These are phyloP conservation scores for Brachynemurus nebulosus DNA, from an alignment of 2,888 invertebrate species.

Conservation along the genomic window DNA sequence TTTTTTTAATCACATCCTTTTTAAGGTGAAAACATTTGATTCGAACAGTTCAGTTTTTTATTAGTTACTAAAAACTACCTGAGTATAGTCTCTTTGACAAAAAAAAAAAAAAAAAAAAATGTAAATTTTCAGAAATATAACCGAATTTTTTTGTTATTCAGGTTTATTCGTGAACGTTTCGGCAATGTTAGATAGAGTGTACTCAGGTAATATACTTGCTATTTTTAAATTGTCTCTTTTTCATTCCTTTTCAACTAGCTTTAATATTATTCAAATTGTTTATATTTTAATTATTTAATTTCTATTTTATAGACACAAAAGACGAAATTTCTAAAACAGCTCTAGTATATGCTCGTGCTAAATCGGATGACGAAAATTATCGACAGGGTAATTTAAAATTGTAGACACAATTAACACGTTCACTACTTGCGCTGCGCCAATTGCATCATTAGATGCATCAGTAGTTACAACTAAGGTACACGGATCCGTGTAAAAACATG, in stretches of 20 bases:
- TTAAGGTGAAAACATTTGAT: too few species aligned
- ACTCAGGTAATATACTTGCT: constrained; percentile 32
- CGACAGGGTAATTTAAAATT: constrained; percentile 34
- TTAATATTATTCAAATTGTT: not conserved
- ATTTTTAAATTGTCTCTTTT: constrained; percentile 1
- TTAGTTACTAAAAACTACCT: constrained; percentile 13
- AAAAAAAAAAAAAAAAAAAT: not conserved
- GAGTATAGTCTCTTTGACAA: constrained; percentile 28
- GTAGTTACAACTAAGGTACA: too few species aligned
- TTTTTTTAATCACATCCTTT: too few species aligned
- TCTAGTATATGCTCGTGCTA: constrained; percentile 36
- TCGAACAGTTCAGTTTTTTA: too few species aligned
- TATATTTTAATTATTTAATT: not conserved
- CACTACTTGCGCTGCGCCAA: not conserved
- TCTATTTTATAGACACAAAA: constrained; percentile 31
- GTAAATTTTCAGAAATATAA: constrained; percentile 1
- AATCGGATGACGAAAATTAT: constrained; percentile 34
- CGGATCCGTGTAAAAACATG: too few species aligned
- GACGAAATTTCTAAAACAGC: constrained; percentile 39
- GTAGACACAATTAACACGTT: too few species aligned
- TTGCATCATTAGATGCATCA: too few species aligned
- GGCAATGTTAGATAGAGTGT: constrained; percentile 33
- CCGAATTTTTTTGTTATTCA: constrained; percentile 26
- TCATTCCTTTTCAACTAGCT: not conserved
- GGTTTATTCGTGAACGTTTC: constrained; percentile 31